phyloP scores from a whole-genome alignment of 1,140 invertebrate species.

The Monomorium pharaonis region DNA sequence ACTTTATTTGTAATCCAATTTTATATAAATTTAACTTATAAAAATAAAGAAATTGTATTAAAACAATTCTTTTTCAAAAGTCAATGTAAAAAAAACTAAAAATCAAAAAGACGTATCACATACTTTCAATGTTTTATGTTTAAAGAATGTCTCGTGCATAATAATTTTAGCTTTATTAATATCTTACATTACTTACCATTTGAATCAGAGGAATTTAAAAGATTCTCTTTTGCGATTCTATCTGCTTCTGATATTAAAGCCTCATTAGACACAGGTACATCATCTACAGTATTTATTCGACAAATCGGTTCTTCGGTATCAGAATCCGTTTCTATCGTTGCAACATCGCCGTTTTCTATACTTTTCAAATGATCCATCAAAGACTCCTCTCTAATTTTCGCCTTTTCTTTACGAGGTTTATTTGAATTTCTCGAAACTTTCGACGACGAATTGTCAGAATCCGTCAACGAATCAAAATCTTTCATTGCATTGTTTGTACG shows the following conservation, averaged over 20 bases:
- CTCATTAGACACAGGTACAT: conserved; percentile 49
- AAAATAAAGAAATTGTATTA: background rate
- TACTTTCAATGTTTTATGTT: background rate
- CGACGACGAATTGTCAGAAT: conserved; percentile 53
- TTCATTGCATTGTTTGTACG: conserved; percentile 51
- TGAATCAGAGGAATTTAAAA: conserved; percentile 77
- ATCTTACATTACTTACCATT: conserved; percentile 69
- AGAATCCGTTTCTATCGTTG: conserved; percentile 51
- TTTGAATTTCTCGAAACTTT: conserved; percentile 47
- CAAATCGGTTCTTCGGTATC: conserved; percentile 46
- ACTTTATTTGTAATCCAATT: background rate
- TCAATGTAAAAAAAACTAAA: background rate
- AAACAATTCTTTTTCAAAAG: background rate
- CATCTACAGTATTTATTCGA: conserved; percentile 39
- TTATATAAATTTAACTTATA: background rate
- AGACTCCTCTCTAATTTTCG: conserved; percentile 69
- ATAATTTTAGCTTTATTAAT: conserved; percentile 5
- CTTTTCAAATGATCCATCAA: conserved; percentile 74
- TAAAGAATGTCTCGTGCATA: background rate
- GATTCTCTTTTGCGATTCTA: conserved; percentile 69
- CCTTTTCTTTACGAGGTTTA: conserved; percentile 42
- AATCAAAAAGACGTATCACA: background rate
- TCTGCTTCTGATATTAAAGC: conserved; percentile 73
- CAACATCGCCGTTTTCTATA: conserved; percentile 64
- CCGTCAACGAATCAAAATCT: conserved; percentile 53